Evolutionary conservation across 2,797 vertebrate genomes (phyloP).

Genomic region (Adelosebastes latens): DNA sequence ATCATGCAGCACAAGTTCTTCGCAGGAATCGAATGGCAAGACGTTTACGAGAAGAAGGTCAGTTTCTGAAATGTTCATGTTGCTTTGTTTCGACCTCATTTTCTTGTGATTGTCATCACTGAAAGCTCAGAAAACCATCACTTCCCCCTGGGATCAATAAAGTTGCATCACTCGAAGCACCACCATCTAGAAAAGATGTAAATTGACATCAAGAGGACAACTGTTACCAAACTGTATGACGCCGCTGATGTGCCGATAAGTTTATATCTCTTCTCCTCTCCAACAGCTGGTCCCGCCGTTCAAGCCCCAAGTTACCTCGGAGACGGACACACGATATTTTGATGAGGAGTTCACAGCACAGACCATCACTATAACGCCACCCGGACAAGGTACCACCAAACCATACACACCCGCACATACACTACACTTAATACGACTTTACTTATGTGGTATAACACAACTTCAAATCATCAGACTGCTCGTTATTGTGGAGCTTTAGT

Average conservation of each 20-base stretch:
- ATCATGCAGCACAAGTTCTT: slow-evolving; percentile 99
- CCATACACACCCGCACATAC: neutral
- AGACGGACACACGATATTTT: slow-evolving; percentile 97
- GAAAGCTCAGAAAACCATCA: neutral
- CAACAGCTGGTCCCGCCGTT: slow-evolving; percentile 93
- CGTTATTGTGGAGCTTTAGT: neutral
- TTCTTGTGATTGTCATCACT: neutral
- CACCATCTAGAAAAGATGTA: neutral
- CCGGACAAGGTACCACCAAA: slow-evolving; percentile 91
- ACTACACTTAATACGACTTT: neutral
- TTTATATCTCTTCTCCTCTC: slow-evolving; percentile 48
- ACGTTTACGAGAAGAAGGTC: slow-evolving; percentile 98
- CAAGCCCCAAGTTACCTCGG: slow-evolving; percentile 97
- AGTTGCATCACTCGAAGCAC: neutral
- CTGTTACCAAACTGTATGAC: slow-evolving; percentile 43
- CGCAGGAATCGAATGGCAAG: slow-evolving; percentile 93
- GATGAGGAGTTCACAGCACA: slow-evolving; percentile 98
- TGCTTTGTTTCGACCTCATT: neutral
- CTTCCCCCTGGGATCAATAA: neutral
- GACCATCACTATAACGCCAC: slow-evolving; percentile 98
- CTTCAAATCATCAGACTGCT: neutral
- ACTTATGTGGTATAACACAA: neutral
- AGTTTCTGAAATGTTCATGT: slow-evolving; percentile 27
- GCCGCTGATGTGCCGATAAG: slow-evolving; percentile 53
- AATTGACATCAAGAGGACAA: slow-evolving; percentile 42